A percentile compares a stretch with the other conserved stretches of the same genome.
These are phyloP conservation scores for Mastigias papua DNA, from an alignment of 30 jellyfish, hydroid and myxozoan species.

Conservation along the genomic window DNA sequence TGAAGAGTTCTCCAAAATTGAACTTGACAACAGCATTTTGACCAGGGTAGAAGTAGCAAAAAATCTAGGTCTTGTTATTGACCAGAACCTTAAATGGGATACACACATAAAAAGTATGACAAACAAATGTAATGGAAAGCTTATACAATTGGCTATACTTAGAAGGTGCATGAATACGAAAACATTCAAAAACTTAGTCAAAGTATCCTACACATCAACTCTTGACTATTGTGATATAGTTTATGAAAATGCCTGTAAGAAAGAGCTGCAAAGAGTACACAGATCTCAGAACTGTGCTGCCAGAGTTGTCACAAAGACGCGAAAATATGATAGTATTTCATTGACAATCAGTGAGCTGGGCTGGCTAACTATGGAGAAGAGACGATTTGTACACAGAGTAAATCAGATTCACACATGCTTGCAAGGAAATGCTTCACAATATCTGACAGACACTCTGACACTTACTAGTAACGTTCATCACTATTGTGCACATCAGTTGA, in stretches of 20 bases:
- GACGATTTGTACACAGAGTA: conserved; percentile 52
- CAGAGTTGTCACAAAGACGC: conserved; percentile 67
- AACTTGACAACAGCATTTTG: conserved; percentile 57
- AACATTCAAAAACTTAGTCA: conserved; percentile 51
- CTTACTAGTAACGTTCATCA: conserved; percentile 33
- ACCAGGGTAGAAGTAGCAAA: conserved; percentile 60
- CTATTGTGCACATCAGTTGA: conserved; percentile 60
- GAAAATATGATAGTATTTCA: conserved; percentile 50
- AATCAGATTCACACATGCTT: conserved; percentile 56
- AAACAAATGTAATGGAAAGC: conserved; percentile 62
- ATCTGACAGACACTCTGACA: conserved; percentile 62
- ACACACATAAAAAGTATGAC: conserved; percentile 57
- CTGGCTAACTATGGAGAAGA: conserved; percentile 67
- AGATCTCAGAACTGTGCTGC: conserved; percentile 67
- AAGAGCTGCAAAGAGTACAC: conserved; percentile 63
- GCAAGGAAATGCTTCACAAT: conserved; percentile 45
- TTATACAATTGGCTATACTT: conserved; percentile 47
- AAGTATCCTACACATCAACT: conserved; percentile 67
- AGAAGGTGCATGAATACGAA: conserved; percentile 66
- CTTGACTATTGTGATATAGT: conserved; percentile 64
- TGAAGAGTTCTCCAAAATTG: conserved; percentile 56
- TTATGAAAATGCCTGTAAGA: conserved; percentile 69
- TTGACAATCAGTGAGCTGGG: conserved; percentile 60
- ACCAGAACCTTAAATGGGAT: conserved; percentile 68
- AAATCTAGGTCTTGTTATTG: conserved; percentile 61